Evolutionary conservation across 2,888 invertebrate genomes (phyloP), one percentile per base, ranked within the genome.

Genomic region (Erynnis tages): DNA sequence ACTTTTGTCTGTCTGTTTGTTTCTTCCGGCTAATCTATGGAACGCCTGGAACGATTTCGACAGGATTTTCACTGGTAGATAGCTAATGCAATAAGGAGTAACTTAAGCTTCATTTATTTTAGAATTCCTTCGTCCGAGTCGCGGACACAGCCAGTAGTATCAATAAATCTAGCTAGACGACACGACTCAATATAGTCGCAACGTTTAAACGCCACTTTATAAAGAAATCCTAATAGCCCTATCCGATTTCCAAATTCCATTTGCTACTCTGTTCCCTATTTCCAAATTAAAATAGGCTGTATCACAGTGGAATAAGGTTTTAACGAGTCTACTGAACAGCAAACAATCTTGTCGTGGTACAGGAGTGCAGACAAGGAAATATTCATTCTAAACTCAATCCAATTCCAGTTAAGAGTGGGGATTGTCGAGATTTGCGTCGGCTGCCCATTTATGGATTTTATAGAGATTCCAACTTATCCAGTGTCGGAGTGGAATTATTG

Each of bases 201-300:
- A 25, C 19, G 3, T 43, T 13, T 50, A 50, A 50, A 50, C 10
- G 35, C 19, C 50, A 44, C 50, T 37, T 43, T 44, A 35, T 37
- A 50, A 29, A 50, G 50, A 44, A 44, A 43, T 35, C 54, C 55
- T 54, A 57, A 56, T 56, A 56, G 48, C 46, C 44, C 54, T 40
- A 57, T 57, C 52, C 55, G 59, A 54, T 57, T 53, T 45, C 47
- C 49, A 60, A 57, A 58, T 57, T 57, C 57, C 50, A 48, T 44
- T 40, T 34, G 29, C 45, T 13, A 45, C 43, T 14, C 21, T 35
- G 2, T 25, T 5, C 2, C 2, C 6, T 11, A 1, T 13, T 11
- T 13, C 13, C n/a, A 19, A 4, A 7, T n/a, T 8, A 29, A 29
- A 10, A 17, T 29, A 2, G 4, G 2, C 50, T 43, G 10, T 50